These are phyloP conservation scores for Rallus limicola DNA, from an alignment of 2,113 vertebrate genomes.

Conservation along the genomic window DNA sequence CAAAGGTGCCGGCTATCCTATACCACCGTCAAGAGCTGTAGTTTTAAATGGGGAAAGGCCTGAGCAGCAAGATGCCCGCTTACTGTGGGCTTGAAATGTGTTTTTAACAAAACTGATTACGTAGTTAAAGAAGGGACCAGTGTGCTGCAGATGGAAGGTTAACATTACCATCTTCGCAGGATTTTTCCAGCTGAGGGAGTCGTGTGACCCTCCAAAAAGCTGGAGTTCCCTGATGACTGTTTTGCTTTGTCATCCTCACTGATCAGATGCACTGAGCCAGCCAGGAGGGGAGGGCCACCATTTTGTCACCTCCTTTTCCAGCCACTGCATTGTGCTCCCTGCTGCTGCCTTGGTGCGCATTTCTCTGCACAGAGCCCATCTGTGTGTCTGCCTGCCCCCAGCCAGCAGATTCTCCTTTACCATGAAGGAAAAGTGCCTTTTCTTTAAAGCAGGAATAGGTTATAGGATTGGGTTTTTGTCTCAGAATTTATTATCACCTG, in stretches of 20 bases:
- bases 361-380: neutral
- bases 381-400: too few relatives aligned
- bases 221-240: neutral
- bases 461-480: too few relatives aligned
- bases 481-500: neutral
- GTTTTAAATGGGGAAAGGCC: neutral
- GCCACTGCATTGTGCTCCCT: fast-evolving
- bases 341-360: fast-evolving
- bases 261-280: neutral
- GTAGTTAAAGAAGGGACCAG: neutral
- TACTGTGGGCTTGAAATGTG: neutral
- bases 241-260: neutral
- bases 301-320: neutral
- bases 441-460: neutral
- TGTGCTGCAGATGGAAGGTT: neutral
- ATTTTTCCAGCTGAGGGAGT: neutral
- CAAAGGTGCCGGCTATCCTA: fast-evolving
- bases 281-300: neutral
- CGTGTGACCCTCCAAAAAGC: neutral
- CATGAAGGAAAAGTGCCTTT: neutral
- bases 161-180: fast-evolving
- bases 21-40: neutral
- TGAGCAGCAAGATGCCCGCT: neutral
- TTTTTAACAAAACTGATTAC: neutral
- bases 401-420: neutral